Percentiles rank a stretch among this genome's conserved stretches.
phyloP scores from a whole-genome alignment of 23 tunicate genomes.

The Corella eumyota region DNA sequence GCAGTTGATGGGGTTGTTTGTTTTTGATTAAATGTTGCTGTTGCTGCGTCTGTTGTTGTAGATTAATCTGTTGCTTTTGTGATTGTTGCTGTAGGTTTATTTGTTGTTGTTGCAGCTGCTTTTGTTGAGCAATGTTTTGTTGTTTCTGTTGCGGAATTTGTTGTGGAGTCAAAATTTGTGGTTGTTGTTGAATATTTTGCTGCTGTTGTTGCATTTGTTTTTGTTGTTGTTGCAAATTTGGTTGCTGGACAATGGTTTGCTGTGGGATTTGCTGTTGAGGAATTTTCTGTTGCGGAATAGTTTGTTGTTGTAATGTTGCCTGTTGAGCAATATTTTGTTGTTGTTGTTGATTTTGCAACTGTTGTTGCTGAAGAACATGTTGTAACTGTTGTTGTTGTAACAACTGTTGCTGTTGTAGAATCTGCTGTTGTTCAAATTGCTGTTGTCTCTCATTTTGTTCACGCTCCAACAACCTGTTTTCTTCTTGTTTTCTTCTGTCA shows the following conservation, averaged over 20 bases:
- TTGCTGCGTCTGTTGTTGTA: not conserved
- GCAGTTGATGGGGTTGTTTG: not conserved
- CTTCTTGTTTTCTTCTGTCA: constrained; percentile 41
- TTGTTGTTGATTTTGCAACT: constrained; percentile 14
- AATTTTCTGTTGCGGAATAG: not conserved
- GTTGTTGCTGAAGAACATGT: constrained; percentile 6
- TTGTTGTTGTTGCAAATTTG: constrained; percentile 3
- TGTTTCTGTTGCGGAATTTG: constrained; percentile 2
- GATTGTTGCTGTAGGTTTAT: constrained; percentile 6
- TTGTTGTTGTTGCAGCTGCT: constrained; percentile 7
- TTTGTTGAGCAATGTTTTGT: constrained; percentile 1
- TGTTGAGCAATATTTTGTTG: too few species aligned
- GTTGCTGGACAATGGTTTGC: constrained; percentile 8
- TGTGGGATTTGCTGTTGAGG: constrained; percentile 28
- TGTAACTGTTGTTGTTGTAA: constrained; percentile 7
- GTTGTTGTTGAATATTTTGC: constrained; percentile 1
- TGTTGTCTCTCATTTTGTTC: constrained; percentile 20
- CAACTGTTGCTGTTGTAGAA: constrained; percentile 17
- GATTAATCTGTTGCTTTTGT: not conserved
- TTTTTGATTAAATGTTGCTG: not conserved
- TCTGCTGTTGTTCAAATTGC: constrained; percentile 19
- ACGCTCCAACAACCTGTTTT: constrained; percentile 28
- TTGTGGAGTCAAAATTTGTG: not conserved
- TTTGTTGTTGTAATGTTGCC: not conserved
- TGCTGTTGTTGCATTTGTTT: constrained; percentile 3